A percentile compares a stretch with the other conserved stretches of the same genome.
Conservation (phyloP, 1,140 invertebrate genomes). For the Aphelenchoides avenae region DNA sequence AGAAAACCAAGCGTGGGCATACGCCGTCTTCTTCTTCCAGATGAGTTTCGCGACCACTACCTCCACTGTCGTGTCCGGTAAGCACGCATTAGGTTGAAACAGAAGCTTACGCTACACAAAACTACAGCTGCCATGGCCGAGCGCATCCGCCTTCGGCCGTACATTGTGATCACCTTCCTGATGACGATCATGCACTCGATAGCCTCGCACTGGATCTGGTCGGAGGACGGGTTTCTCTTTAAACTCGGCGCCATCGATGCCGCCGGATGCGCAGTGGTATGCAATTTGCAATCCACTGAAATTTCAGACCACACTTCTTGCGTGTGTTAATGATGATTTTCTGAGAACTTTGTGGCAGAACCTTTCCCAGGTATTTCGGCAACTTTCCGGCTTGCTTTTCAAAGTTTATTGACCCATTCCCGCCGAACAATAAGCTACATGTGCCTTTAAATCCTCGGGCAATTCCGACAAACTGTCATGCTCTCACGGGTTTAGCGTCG, state of each 20-base stretch:
- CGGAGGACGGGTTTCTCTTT: constrained; percentile 76
- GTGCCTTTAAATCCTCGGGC: too few relatives aligned
- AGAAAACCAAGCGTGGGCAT: constrained; percentile 52
- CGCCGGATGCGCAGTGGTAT: constrained; percentile 71
- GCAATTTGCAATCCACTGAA: too few relatives aligned
- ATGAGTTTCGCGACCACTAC: constrained; percentile 61
- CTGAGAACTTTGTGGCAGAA: too few relatives aligned
- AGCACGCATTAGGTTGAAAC: too few relatives aligned
- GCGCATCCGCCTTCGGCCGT: constrained; percentile 79
- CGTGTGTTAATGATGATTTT: too few relatives aligned
- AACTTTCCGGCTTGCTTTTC: constrained; percentile 64
- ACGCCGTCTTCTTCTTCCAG: constrained; percentile 61
- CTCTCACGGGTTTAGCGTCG: too few relatives aligned
- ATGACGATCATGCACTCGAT: constrained; percentile 86
- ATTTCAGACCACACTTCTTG: too few relatives aligned
- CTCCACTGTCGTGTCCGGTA: constrained; percentile 61
- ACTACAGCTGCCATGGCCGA: constrained; percentile 62
- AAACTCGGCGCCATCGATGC: constrained; percentile 78
- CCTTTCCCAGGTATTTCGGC: not conserved
- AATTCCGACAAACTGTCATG: too few relatives aligned
- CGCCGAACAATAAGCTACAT: too few relatives aligned
- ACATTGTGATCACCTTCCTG: constrained; percentile 80
- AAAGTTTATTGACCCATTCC: too few relatives aligned
- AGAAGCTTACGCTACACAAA: too few relatives aligned
- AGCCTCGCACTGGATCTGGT: constrained; percentile 80